phyloP scores from a whole-genome alignment of 2,888 invertebrate species.

The Aplocera efformata region DNA sequence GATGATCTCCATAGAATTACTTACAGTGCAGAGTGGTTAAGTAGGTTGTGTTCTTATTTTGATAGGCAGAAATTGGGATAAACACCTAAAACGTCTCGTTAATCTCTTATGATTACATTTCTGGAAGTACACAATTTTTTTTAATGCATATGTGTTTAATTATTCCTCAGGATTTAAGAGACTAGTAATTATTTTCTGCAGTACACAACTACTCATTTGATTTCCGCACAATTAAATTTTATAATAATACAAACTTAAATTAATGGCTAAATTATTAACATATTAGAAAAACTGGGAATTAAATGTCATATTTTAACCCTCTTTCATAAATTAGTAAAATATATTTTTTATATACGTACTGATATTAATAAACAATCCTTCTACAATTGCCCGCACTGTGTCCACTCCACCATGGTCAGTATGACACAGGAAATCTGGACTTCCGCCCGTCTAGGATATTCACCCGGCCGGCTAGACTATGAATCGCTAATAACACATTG shows the following conservation, averaged over 20 bases:
- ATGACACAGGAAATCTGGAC: slow-evolving; percentile 72
- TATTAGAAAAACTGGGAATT: no score
- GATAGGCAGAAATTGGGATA: background rate
- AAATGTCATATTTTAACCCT: no score
- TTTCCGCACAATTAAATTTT: no score
- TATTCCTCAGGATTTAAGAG: no score
- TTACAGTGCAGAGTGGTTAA: slow-evolving; percentile 7
- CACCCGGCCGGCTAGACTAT: slow-evolving; percentile 67
- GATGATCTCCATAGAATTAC: slow-evolving; percentile 27
- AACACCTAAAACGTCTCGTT: background rate
- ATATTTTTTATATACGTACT: no score
- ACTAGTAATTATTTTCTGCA: no score
- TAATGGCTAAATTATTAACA: no score
- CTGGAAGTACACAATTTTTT: no score
- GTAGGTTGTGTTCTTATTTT: background rate
- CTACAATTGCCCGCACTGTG: slow-evolving; percentile 13
- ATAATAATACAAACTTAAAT: no score
- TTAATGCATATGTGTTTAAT: no score
- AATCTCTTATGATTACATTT: background rate
- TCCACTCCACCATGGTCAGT: slow-evolving; percentile 30
- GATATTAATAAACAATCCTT: background rate
- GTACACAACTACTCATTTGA: no score
- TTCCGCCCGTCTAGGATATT: slow-evolving; percentile 75
- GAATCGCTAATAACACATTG: slow-evolving; percentile 61
- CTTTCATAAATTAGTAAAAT: no score